Evolutionary conservation across 1,140 invertebrate species (phyloP), one percentile per base, ranked within the genome.

Genomic region (Pachypeltis micranthus): DNA sequence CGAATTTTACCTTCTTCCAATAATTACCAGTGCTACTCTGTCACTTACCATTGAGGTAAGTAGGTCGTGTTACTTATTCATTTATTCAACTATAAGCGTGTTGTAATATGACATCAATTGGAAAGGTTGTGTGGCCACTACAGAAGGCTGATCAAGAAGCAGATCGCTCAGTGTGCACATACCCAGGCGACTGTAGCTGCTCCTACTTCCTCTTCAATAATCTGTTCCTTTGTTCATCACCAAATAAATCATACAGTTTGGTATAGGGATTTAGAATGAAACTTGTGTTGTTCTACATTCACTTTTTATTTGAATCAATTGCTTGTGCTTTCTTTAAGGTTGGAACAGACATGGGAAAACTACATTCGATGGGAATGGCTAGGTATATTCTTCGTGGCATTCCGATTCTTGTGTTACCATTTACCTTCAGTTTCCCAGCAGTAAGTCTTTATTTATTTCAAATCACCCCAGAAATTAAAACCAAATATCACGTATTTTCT

Each of bases 351-450:
- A 76, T 80, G 59, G 83, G 83, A 0, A 79, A 79, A 67, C 66
- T 90, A 55, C 75, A 76, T 7, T 73, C 83, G 0, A 79, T 85
- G 77, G 79, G 81, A 62, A 69, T 80, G 51, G 82, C 91, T 77
- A 88, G 84, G 74, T 88, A 88, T 72, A 72, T 88, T 1, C 69
- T 95, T 0, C 74, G 86, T 67, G 83, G 78, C 1, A 66, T 96
- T 31, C 94, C 94, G 12, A 0, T 96, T 10, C 65, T 92, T 24
- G 84, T 93, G 69, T 83, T 96, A 54, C 88, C 91, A 2, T 87
- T 96, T 68, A 90, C 85, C 16, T 80, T 92, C 25, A 87, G 92
- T 71, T 96, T 97, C 70, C 86, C 91, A n/a, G 82, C 86, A 25
- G 86, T 87, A 77, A 79, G 80, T 79, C 68, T 7, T 55, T 57